Percentiles rank a stretch among this genome's conserved stretches.
Evolutionary conservation across 2,888 invertebrate species (phyloP).

Genomic region (Phasia obesa): DNA sequence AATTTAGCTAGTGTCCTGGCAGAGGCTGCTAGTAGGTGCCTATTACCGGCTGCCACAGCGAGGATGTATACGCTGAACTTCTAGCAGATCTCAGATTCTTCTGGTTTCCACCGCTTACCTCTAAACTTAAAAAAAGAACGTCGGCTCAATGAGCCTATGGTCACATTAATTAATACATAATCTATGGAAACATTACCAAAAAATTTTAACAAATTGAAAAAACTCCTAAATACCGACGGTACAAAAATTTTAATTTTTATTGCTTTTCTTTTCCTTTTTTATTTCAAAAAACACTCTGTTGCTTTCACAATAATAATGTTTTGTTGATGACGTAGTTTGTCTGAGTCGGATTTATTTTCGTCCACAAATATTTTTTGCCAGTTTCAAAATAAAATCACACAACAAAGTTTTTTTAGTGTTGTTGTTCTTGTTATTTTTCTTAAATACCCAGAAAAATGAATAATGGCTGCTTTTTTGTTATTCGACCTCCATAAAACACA

Average conservation of each 20-base stretch:
- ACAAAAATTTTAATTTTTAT: not conserved
- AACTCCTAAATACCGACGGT: conserved; percentile 45
- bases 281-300: conserved; percentile 54
- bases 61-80: too few species aligned
- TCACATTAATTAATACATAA: too few species aligned
- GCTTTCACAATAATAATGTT: conserved; percentile 45
- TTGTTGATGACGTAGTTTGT: conserved; percentile 60
- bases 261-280: conserved; percentile 18
- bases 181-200: not conserved
- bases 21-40: too few species aligned
- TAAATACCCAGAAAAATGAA: conserved; percentile 77
- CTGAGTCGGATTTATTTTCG: not conserved
- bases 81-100: too few species aligned
- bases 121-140: too few species aligned
- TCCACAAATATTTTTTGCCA: conserved; percentile 45
- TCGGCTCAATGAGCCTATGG: too few species aligned
- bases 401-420: conserved; percentile 32
- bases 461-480: conserved; percentile 80
- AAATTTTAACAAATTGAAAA: not conserved
- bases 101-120: too few species aligned
- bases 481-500: conserved; percentile 79
- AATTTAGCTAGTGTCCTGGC: too few species aligned
- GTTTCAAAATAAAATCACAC: conserved; percentile 55
- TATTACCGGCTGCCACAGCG: too few species aligned
- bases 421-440: conserved; percentile 50